These are phyloP conservation scores for Enteromius trimaculatus DNA, from an alignment of 2,797 vertebrate genomes.

Conservation along the genomic window DNA sequence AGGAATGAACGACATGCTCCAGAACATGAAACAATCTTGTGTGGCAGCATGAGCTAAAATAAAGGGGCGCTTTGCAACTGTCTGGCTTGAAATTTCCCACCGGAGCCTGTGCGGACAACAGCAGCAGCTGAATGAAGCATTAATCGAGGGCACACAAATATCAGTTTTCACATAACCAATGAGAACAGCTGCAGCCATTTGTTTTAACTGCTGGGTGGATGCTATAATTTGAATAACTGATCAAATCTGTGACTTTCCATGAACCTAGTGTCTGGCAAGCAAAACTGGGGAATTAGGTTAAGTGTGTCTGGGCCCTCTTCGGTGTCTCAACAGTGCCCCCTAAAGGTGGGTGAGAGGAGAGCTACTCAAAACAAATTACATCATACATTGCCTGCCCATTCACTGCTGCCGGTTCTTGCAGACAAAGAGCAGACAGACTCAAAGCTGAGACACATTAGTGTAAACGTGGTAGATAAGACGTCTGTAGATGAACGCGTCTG, in stretches of 20 bases:
- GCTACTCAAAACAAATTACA: slow-evolving; percentile 57
- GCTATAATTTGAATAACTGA: slow-evolving; percentile 32
- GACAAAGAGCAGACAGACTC: slow-evolving; percentile 61
- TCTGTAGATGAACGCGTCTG: slow-evolving; percentile 42
- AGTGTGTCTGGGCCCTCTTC: slow-evolving; percentile 34
- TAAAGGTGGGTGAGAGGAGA: slow-evolving; percentile 28
- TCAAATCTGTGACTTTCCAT: slow-evolving; percentile 56
- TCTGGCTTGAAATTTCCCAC: slow-evolving; percentile 17
- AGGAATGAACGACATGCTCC: not conserved
- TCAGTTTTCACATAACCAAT: slow-evolving; percentile 37
- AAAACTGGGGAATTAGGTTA: slow-evolving; percentile 66
- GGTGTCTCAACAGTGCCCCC: slow-evolving; percentile 59
- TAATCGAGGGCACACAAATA: slow-evolving; percentile 33
- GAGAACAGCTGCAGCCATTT: slow-evolving; percentile 45
- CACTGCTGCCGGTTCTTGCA: slow-evolving; percentile 45
- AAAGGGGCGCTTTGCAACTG: not conserved
- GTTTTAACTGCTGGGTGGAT: slow-evolving; percentile 38
- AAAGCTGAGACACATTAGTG: slow-evolving; percentile 49
- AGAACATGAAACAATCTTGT: not conserved
- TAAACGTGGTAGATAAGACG: slow-evolving; percentile 33
- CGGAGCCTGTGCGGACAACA: not conserved
- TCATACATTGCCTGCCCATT: slow-evolving; percentile 57
- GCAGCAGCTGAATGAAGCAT: slow-evolving; percentile 21
- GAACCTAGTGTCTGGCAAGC: slow-evolving; percentile 59
- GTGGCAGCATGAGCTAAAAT: not conserved